These are phyloP conservation scores for Athene noctua DNA, from an alignment of 2,113 vertebrate genomes.

Conservation along the genomic window DNA sequence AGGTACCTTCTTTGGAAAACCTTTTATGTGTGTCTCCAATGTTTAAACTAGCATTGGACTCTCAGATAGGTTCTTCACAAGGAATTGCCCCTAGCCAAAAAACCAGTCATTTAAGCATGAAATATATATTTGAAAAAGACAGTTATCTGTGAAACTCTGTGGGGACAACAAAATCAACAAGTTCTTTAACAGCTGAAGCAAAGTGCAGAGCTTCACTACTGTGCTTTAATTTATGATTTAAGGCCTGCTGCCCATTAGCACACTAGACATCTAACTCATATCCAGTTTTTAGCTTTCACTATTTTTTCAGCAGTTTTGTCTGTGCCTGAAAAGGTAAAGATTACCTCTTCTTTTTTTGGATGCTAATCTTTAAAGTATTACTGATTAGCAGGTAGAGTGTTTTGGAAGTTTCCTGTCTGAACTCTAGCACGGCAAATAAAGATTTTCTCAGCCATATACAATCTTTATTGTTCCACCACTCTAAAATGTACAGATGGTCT, in stretches of 20 bases:
- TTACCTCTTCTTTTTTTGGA: background rate
- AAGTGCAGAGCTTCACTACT: background rate
- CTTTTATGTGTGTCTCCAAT: background rate
- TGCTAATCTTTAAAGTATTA: background rate
- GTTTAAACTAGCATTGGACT: background rate
- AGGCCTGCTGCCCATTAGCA: background rate
- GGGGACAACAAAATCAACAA: background rate
- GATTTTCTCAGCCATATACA: background rate
- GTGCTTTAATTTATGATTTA: background rate
- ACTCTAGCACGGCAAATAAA: background rate
- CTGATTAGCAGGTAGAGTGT: background rate
- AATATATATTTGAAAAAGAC: background rate
- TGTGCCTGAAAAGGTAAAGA: background rate
- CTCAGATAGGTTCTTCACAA: background rate
- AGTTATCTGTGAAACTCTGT: background rate
- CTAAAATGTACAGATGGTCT: background rate
- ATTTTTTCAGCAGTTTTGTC: background rate
- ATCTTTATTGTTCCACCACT: background rate
- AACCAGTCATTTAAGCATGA: background rate
- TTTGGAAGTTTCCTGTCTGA: background rate
- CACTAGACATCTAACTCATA: background rate
- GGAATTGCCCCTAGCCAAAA: background rate
- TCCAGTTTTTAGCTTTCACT: background rate
- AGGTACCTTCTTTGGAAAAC: background rate
- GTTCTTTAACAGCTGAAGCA: background rate